A percentile compares a stretch with the other conserved stretches of the same genome.
These are phyloP conservation scores for Coracias cyanogaster DNA, from an alignment of 2,797 vertebrate species.

Conservation along the genomic window DNA sequence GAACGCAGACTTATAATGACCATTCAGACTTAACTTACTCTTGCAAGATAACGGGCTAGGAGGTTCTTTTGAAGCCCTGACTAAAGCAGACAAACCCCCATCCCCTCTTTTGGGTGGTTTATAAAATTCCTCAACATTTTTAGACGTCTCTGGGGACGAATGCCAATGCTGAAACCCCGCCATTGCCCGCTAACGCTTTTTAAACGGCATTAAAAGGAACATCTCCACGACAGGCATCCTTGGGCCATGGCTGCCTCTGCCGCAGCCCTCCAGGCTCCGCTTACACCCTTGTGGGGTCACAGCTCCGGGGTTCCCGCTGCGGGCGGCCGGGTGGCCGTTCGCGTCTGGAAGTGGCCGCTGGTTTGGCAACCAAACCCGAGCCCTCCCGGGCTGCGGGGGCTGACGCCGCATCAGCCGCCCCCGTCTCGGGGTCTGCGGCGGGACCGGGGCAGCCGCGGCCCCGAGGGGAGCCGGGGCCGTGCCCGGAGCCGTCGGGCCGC, in stretches of 20 bases:
- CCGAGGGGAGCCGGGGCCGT: background rate
- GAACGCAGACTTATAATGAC: background rate
- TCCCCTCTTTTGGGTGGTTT: background rate
- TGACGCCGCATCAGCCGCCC: background rate
- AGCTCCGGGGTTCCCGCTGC: too few species aligned
- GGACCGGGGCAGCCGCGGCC: too few species aligned
- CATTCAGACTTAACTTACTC: background rate
- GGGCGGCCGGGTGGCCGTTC: too few species aligned
- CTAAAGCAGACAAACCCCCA: background rate
- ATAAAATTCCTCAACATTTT: background rate
- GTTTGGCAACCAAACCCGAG: background rate
- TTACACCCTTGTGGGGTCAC: background rate
- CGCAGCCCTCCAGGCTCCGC: background rate
- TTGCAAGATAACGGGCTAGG: background rate
- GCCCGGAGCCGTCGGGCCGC: background rate
- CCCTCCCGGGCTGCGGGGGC: too few species aligned
- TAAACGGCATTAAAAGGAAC: background rate
- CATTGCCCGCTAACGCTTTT: background rate
- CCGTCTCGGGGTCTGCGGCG: background rate
- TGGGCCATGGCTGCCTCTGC: rapidly evolving
- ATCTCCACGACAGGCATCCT: background rate
- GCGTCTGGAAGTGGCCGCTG: rapidly evolving
- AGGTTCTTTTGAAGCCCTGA: background rate
- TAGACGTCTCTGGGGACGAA: background rate
- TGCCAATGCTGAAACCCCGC: background rate